Base-by-base conservation (phyloP, 1,140 invertebrate species). In the Triops longicaudatus region DNA sequence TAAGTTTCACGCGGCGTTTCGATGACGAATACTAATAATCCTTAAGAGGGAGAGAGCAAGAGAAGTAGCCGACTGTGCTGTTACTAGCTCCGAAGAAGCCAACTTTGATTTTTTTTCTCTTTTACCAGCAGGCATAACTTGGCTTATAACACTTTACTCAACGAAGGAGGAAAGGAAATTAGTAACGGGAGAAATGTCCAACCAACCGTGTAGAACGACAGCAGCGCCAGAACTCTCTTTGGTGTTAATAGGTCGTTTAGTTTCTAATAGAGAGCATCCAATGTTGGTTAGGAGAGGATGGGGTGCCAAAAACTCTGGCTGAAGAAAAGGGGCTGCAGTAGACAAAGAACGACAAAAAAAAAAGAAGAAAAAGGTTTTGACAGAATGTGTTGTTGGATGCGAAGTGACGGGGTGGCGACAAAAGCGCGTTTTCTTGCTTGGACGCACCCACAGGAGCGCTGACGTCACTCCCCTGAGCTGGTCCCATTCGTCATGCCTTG, bases 361-460 rank as follows among this genome's bases (percentile, higher is more conserved):
- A 63, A 63, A 63, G 22, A 22, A 9, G 7, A 63, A 63, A 63
- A 63, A 63, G 22, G 9, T 63, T 22, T 63, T 22, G 50, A 63
- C 22, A 63, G 50, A 63, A 63, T 63, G 50, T 22, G 22, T 63
- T 63, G 50, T 63, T 63, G 50, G 50, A 63, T 63, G 50, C 50
- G 50, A 63, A 63, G 50, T 63, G 50, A 63, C 50, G 50, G 50
- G 50, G 50, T 63, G 50, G 50, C 50, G 50, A 63, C 50, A 63
- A 63, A 63, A 22, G 50, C 50, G 50, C 22, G 14, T 63, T 22
- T 63, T 63, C 50, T 63, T 63, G 50, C 50, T 63, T 63, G 50
- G 50, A 63, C 50, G 50, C 50, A 22, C 50, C 50, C 50, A 22
- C 50, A 22, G 50, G 50, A 7, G 50, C n/a, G 14, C 50, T 63